Evolutionary conservation across 2,797 vertebrate species (phyloP), one percentile per base, ranked within the genome.

Genomic region (Cyprinodon diabolis): DNA sequence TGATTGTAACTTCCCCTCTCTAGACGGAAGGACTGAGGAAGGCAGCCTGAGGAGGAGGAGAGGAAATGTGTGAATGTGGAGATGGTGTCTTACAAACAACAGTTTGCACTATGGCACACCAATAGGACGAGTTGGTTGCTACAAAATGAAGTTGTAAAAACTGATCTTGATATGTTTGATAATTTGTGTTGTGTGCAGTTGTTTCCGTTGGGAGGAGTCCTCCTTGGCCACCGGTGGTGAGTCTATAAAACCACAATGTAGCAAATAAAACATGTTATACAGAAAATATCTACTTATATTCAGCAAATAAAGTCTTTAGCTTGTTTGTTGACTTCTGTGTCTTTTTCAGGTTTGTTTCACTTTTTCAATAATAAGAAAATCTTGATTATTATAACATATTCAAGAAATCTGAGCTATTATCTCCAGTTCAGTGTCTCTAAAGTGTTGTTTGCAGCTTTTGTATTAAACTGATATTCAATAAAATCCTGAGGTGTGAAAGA

Each of bases 61-160:
- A 94, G 72, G 30, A 30, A 30, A 80, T 85, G 78, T 83, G 74
- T 84, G 89, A 87, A 92, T 89, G 88, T 93, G 87, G 92, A 93
- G 80, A 94, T 92, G 89, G 94, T 96, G 95, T 94, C 94, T 95
- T 95, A 94, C 92, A 91, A 96, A 96, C 91, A 93, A 92, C 95
- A 95, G 81, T 96, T 97, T 97, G 96, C 96, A 97, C 96, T 97
- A 96, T 94, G 95, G 94, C 94, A 95, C 96, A 95, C 96, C 95
- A 96, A 97, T 93, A 92, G 92, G 95, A 94, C 94, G 90, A 94
- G 94, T 94, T 96, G 95, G 96, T 96, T 95, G 95, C 94, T 97
- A 96, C 91, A 96, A 95, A 95, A 23, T n/a, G 37, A 30, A 95
- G 95, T 92, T 97, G 95, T 97, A 97, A 96, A 95, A 96, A 96